Evolutionary conservation across 2,113 vertebrate genomes (phyloP), one percentile per base, ranked within the genome.

Genomic region (Syngnathus scovelli): DNA sequence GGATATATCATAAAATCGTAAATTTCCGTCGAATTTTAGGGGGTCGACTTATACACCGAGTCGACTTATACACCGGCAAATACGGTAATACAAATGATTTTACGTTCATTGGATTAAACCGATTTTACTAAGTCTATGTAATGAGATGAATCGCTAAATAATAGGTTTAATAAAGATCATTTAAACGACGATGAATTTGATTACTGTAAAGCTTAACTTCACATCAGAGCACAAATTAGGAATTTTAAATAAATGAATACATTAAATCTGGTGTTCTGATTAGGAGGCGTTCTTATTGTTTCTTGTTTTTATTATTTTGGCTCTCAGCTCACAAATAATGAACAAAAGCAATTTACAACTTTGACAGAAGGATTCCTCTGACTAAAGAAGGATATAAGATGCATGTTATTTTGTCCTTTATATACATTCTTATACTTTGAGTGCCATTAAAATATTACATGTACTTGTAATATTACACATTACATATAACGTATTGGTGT

Each of bases 161-260:
- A 79, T 70, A 19, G 37, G 21, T 15, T 67, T 43, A 74, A 76
- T 44, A 69, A 23, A 7, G 18, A 19, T 18, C 23, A 67, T 58
- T 58, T 23, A 12, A 55, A 23, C 27, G 27, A 27, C 11, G 52
- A 55, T 23, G 3, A 23, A 55, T 23, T 58, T 58, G 36, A 58
- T 55, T 33, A 55, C 21, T 27, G 21, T 0, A 7, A 36, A 58
- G 55, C 13, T 16, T 21, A 52, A 52, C 2, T 2, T 27, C 13
- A 56, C 5, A 56, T 56, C 54, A 56, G 12, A 33, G 23, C 23
- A 4, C 23, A 56, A 27, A 36, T 36, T 58, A 36, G 27, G 27
- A 33, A 56, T 21, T 61, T 61, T 12, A 43, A 61, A 41, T n/a
- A 52, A n/a, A 52, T 21, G 2, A 21, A 52, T 52, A n/a, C 49